Percentiles rank a stretch among this genome's conserved stretches.
Evolutionary conservation across 1,140 invertebrate species (phyloP).

Genomic region (Drosophila murphyi): DNA sequence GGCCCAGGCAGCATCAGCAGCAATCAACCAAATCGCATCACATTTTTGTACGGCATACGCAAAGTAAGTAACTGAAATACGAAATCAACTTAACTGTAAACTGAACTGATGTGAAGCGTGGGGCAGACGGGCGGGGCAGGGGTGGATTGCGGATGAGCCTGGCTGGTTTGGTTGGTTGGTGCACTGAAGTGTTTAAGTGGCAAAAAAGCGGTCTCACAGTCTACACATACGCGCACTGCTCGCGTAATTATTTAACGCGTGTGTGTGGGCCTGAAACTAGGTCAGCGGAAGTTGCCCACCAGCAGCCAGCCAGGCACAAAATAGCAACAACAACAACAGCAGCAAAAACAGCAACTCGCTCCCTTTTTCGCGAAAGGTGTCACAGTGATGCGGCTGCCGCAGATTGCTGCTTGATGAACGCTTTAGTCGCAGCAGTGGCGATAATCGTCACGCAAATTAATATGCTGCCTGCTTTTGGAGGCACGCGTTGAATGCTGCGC

Average conservation of each 20-base stretch:
- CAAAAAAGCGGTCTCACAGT: conserved; percentile 34
- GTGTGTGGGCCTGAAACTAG: conserved; percentile 61
- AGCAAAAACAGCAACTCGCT: conserved; percentile 11
- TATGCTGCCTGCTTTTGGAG: conserved; percentile 3
- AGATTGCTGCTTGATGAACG: conserved; percentile 49
- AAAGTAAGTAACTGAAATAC: conserved; percentile 69
- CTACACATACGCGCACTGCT: conserved; percentile 39
- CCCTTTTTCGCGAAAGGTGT: conserved; percentile 29
- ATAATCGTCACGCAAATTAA: conserved; percentile 37
- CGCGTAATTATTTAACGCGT: conserved; percentile 71
- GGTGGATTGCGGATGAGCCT: background rate
- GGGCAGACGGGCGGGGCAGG: background rate
- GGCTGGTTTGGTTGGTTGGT: conserved; percentile 1
- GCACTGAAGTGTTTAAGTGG: conserved; percentile 26
- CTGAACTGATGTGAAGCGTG: conserved; percentile 32
- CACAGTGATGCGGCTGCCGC: conserved; percentile 25
- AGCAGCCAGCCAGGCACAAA: conserved; percentile 24
- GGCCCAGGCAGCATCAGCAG: conserved; percentile 48
- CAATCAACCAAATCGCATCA: conserved; percentile 66
- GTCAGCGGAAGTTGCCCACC: conserved; percentile 72
- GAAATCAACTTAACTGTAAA: conserved; percentile 54
- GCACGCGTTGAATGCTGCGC: conserved; percentile 8
- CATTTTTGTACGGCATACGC: conserved; percentile 78
- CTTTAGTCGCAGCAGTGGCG: conserved; percentile 17
- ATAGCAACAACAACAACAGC: conserved; percentile 9